Evolutionary conservation across 2,797 vertebrate species (phyloP), one percentile per base, ranked within the genome.

Genomic region (Protonibea diacanthus): DNA sequence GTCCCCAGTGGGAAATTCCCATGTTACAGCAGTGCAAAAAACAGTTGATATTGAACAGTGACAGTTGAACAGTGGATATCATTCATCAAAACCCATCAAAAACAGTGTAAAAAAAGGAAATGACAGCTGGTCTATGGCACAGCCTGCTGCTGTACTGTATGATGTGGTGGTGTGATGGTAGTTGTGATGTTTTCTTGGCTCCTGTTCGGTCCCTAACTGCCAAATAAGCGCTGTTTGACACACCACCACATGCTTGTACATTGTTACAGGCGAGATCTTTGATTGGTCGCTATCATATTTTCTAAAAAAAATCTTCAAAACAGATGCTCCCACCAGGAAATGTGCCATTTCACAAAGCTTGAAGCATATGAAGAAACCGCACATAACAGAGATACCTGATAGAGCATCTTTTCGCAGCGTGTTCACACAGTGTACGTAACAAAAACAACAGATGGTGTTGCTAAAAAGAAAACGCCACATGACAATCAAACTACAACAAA

Each of bases 381-480:
- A 49, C 17, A 48, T 51, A 71, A 57, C 38, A 27, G 44, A 58
- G 60, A 52, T 55, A 44, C 38, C 48, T n/a, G 53, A 62, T 57
- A 58, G 66, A 64, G 42, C 42, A 0, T 62, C 55, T 51, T 66
- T 62, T 79, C 78, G 40, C 80, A 86, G 69, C 40, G 49, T 71
- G 63, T 73, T 86, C 73, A 63, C 61, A 80, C 67, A 70, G 62
- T 18, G 38, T 40, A 74, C 48, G 47, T 10, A 42, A 81, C 58
- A 78, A 85, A 38, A 88, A 87, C 70, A 90, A 79, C 89, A 91
- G 74, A 89, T 87, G 88, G 72, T 74, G 71, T 17, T 6, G 47
- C 66, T 38, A 3, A 18, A 82, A 38, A 38, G 33, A 38, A 48
- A 53, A 61, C 12, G 6, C n/a, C 64, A 48, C 1, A 52, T 6